phyloP scores from a whole-genome alignment of 2,888 invertebrate genomes.

The Macropis europaea region DNA sequence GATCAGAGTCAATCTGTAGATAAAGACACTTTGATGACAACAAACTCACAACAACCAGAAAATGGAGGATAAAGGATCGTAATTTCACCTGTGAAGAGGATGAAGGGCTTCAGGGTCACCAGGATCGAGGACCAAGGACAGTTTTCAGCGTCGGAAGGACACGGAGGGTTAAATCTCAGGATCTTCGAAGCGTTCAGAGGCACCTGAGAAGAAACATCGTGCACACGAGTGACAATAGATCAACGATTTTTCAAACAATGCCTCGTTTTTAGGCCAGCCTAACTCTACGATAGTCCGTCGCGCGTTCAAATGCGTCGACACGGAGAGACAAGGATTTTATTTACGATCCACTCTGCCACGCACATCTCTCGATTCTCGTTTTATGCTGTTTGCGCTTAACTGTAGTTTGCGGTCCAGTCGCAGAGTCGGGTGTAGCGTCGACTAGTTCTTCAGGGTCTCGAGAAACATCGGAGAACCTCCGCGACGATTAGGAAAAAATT shows the following conservation, averaged over 20 bases:
- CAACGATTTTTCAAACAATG: slow-evolving; percentile 9
- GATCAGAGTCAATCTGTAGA: slow-evolving; percentile 10
- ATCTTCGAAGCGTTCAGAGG: background rate
- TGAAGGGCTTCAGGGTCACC: background rate
- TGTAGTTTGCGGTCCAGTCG: slow-evolving; percentile 71
- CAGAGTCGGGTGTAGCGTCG: slow-evolving; percentile 38
- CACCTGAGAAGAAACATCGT: background rate
- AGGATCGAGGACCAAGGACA: background rate
- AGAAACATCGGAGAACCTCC: background rate
- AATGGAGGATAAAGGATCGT: background rate
- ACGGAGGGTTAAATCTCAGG: too few relatives aligned
- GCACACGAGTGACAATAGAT: slow-evolving; percentile 9
- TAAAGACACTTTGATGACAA: background rate
- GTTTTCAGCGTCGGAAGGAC: background rate
- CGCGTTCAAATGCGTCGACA: slow-evolving; percentile 46
- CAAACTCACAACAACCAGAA: background rate
- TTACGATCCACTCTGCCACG: slow-evolving; percentile 66
- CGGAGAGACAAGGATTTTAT: slow-evolving; percentile 65
- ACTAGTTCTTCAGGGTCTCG: background rate
- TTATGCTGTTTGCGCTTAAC: slow-evolving; percentile 71
- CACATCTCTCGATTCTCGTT: slow-evolving; percentile 67
- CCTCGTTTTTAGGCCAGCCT: slow-evolving; percentile 18
- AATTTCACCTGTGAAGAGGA: too few relatives aligned
- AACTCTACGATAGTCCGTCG: slow-evolving; percentile 16
- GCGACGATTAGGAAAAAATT: too few relatives aligned